Evolutionary conservation across 37 sponge, comb jelly and placozoan genomes (phyloP).

Genomic region (Tethya wilhelma): DNA sequence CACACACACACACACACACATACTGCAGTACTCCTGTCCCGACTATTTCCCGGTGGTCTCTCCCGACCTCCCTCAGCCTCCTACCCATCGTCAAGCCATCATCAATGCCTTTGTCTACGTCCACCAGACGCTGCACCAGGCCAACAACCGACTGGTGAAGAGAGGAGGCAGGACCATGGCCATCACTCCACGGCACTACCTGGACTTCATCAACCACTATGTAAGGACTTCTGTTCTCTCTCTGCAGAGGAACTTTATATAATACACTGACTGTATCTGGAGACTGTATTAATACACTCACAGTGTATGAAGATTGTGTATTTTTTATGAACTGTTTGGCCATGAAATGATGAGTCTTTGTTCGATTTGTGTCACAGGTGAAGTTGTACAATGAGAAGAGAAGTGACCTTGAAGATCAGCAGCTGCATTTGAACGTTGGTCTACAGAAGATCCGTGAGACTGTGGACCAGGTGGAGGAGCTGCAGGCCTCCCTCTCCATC

Average conservation of each 20-base stretch:
- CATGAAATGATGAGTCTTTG: too few species aligned
- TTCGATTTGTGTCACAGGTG: neutral
- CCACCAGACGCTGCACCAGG: slow-evolving; percentile 93
- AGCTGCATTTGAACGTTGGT: slow-evolving; percentile 87
- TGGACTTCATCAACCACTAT: slow-evolving; percentile 92
- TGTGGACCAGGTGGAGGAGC: slow-evolving; percentile 96
- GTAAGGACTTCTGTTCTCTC: neutral
- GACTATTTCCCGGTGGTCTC: slow-evolving; percentile 76
- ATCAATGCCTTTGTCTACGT: slow-evolving; percentile 95
- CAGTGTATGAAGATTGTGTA: too few species aligned
- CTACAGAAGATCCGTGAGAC: slow-evolving; percentile 95
- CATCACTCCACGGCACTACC: slow-evolving; percentile 90
- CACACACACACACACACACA: neutral
- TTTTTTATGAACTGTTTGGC: too few species aligned
- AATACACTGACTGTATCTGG: neutral
- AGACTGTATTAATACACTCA: too few species aligned
- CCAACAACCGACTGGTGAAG: slow-evolving; percentile 84
- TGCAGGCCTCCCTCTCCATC: slow-evolving; percentile 88
- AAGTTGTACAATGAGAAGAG: slow-evolving; percentile 89
- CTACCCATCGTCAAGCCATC: slow-evolving; percentile 80
- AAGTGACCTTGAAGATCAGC: slow-evolving; percentile 90
- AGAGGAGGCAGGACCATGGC: slow-evolving; percentile 83
- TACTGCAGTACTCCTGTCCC: slow-evolving; percentile 75
- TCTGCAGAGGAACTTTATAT: neutral
- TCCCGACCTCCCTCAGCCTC: slow-evolving; percentile 66